A percentile compares a stretch with the other conserved stretches of the same genome.
These are phyloP conservation scores for Eledona agricola DNA, from an alignment of 2,888 invertebrate genomes.

Conservation along the genomic window DNA sequence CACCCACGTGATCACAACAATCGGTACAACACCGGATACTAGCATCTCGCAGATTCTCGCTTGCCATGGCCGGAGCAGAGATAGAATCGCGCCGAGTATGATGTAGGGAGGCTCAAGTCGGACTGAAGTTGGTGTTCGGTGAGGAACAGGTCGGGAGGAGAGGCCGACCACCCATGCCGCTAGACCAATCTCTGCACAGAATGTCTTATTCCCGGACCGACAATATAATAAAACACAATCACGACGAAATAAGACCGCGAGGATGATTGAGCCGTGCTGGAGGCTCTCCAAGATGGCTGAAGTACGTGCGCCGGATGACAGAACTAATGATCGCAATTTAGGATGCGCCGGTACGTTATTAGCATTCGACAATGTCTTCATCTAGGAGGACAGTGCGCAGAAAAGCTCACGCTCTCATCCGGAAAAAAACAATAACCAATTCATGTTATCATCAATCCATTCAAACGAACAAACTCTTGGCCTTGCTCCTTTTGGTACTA, in stretches of 20 bases:
- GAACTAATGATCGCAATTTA: conserved; percentile 53
- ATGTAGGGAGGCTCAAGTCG: conserved; percentile 53
- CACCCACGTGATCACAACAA: conserved; percentile 28
- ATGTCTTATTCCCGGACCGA: conserved; percentile 62
- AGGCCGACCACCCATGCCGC: conserved; percentile 63
- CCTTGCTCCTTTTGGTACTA: no score
- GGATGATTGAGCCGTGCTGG: conserved; percentile 62
- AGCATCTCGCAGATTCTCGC: conserved; percentile 11
- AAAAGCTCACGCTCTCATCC: no score
- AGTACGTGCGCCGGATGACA: conserved; percentile 51
- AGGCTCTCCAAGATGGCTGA: conserved; percentile 54
- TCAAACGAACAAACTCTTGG: no score
- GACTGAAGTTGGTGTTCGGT: conserved; percentile 53
- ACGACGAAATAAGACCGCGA: conserved; percentile 60
- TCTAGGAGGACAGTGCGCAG: conserved; percentile 22
- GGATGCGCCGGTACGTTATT: conserved; percentile 39
- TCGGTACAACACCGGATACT: background rate
- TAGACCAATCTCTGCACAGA: conserved; percentile 63
- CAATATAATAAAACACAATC: conserved; percentile 63
- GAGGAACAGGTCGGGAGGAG: conserved; percentile 46
- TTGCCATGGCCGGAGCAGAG: conserved; percentile 38
- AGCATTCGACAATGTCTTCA: conserved; percentile 42
- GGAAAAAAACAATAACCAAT: no score
- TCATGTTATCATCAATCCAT: no score
- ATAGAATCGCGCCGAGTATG: conserved; percentile 52